These are phyloP conservation scores for Cerastis rubricosa DNA, from an alignment of 2,888 invertebrate genomes.

Conservation along the genomic window DNA sequence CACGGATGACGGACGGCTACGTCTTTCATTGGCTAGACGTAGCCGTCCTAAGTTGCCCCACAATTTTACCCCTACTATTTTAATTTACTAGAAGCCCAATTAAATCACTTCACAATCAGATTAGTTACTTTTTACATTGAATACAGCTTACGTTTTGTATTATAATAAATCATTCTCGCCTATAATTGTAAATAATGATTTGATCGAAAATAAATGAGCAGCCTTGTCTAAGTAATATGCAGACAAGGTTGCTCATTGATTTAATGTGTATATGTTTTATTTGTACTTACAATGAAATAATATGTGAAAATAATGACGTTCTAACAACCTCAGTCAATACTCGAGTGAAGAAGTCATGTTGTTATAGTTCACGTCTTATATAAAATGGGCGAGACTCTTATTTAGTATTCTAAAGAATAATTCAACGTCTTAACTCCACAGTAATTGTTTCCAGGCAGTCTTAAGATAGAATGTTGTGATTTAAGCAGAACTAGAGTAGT, in stretches of 20 bases:
- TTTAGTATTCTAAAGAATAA: not conserved
- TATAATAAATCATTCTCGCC: not conserved
- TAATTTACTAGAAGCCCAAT: not conserved
- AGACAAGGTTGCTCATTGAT: too few relatives aligned
- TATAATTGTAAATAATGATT: conserved; percentile 5
- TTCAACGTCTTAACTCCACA: not conserved
- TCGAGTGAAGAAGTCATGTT: not conserved
- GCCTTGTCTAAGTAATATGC: not conserved
- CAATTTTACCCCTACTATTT: not conserved
- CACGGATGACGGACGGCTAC: too few relatives aligned
- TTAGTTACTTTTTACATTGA: not conserved
- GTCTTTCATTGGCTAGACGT: too few relatives aligned
- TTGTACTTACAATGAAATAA: not conserved
- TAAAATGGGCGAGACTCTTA: not conserved
- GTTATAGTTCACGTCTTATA: not conserved
- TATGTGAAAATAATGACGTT: not conserved
- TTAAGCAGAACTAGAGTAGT: not conserved
- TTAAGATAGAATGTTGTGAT: not conserved
- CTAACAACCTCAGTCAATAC: conserved; percentile 3
- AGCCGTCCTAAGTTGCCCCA: not conserved
- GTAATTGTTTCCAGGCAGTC: not conserved
- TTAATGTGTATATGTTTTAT: too few relatives aligned
- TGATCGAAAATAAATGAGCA: conserved; percentile 24
- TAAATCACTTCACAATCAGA: not conserved
- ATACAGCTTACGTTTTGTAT: not conserved